Conservation (phyloP, 1,140 invertebrate species). For the Bicyclus anynana region DNA sequence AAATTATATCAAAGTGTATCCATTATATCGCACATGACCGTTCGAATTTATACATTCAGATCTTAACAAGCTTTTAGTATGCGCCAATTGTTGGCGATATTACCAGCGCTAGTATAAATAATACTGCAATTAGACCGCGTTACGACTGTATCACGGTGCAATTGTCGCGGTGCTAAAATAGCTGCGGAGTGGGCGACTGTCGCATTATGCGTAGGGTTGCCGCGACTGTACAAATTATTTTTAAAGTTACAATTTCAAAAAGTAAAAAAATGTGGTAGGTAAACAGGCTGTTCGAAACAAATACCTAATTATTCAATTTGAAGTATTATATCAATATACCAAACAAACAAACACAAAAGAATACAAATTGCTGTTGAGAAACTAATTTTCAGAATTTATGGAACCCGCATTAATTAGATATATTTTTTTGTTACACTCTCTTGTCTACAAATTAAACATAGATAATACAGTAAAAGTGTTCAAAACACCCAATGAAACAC, state of each 20-base stretch:
- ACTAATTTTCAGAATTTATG: too few relatives aligned
- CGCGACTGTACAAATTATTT: neutral
- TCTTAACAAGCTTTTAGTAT: neutral
- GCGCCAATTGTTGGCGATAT: constrained; percentile 22
- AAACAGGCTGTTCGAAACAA: too few relatives aligned
- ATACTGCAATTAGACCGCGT: constrained; percentile 22
- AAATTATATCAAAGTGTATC: neutral
- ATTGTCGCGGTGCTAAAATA: constrained; percentile 24
- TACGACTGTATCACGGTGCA: constrained; percentile 19
- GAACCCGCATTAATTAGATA: too few relatives aligned
- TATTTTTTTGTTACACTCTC: too few relatives aligned
- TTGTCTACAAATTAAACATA: too few relatives aligned
- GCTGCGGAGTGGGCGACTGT: constrained; percentile 20
- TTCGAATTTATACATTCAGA: neutral
- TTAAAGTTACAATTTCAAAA: neutral
- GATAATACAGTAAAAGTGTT: too few relatives aligned
- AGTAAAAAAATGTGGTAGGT: neutral
- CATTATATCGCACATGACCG: neutral
- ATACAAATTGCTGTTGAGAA: too few relatives aligned
- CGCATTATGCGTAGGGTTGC: constrained; percentile 9
- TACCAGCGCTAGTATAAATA: constrained; percentile 16
- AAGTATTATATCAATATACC: too few relatives aligned
- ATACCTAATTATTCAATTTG: too few relatives aligned
- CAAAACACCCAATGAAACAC: too few relatives aligned
- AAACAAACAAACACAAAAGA: too few relatives aligned